These are phyloP conservation scores for Corythornis leucogaster DNA, from an alignment of 2,797 vertebrate species.

Conservation along the genomic window DNA sequence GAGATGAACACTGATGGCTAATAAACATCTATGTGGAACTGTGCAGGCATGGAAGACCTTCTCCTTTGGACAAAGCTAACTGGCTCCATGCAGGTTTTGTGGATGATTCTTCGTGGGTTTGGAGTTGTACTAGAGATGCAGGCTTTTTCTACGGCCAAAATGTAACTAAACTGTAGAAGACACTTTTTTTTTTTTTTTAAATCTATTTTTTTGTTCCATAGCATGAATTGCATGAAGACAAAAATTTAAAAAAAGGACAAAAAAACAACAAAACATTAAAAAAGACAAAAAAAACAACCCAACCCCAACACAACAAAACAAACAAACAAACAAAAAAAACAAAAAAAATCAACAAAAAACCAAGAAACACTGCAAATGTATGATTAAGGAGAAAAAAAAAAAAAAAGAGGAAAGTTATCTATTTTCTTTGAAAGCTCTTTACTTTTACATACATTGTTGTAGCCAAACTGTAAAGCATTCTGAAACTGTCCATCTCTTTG, in stretches of 20 bases:
- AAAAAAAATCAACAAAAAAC: background rate
- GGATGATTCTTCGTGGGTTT: conserved; percentile 80
- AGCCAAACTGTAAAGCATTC: conserved; percentile 88
- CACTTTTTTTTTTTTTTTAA: conserved; percentile 70
- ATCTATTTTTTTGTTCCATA: conserved; percentile 82
- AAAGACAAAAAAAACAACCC: background rate
- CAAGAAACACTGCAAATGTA: conserved; percentile 83
- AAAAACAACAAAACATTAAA: conserved; percentile 43
- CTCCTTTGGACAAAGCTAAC: conserved; percentile 83
- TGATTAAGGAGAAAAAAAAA: conserved; percentile 76
- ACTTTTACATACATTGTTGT: conserved; percentile 91
- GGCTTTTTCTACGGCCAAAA: conserved; percentile 85
- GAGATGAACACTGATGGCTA: conserved; percentile 84
- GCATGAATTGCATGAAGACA: conserved; percentile 96
- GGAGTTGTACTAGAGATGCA: conserved; percentile 82
- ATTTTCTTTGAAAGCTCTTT: conserved; percentile 91
- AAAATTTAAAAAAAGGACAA: conserved; percentile 64
- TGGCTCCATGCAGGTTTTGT: conserved; percentile 82
- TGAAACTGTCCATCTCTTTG: conserved; percentile 82
- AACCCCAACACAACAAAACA: conserved; percentile 36
- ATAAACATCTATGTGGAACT: conserved; percentile 84
- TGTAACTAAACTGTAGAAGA: conserved; percentile 83
- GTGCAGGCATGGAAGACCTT: conserved; percentile 81
- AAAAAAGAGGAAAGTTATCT: conserved; percentile 78
- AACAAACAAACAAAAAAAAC: conserved; percentile 69